Base-by-base conservation (phyloP, 2,113 vertebrate species). In the Diglossa brunneiventris region DNA sequence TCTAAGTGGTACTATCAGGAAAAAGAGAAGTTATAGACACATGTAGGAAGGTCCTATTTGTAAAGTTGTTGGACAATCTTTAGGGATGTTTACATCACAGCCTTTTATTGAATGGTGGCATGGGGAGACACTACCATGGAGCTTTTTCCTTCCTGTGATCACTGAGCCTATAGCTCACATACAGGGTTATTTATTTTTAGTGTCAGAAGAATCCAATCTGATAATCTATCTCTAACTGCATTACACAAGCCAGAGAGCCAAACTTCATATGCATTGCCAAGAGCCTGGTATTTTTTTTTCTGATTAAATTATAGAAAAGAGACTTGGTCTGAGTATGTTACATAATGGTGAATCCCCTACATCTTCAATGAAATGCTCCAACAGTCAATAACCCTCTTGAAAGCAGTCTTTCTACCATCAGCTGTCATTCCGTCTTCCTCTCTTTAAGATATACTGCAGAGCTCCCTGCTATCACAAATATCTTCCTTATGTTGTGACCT, bases 401-500 rank as follows among this genome's bases (percentile, higher is more conserved):
- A 77, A 67, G 64, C 20, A 8, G 19, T n/a, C 12, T 80, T 87
- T 67, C 67, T 74, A 58, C 82, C 53, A 83, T 42, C 33, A 63
- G 20, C 20, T 69, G 23, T 91, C 30, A 37, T 82, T 92, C 87
- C 77, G 23, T 66, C 75, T 72, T 69, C 7, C 41, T 4, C 5
- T 73, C 28, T 46, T 37, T n/a, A n/a, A 56, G 49, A 46, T 24
- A 62, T 20, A 73, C 23, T 70, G 55, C 82, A 86, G 82, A 79
- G 19, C 42, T 67, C 46, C 8, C 33, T 46, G 30, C 33, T 92
- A 59, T 85, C 55, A 39, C 17, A 86, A 80, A 95, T 59, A 13
- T 80, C 46, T 94, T 94, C 82, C 90, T 70, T 88, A 81, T 74
- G 61, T 75, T 94, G n/a, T 52, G 79, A 92, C 90, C 85, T 72